Evolutionary conservation across 2,113 vertebrate genomes (phyloP), one percentile per base, ranked within the genome.

Genomic region (Myotis brandtii): DNA sequence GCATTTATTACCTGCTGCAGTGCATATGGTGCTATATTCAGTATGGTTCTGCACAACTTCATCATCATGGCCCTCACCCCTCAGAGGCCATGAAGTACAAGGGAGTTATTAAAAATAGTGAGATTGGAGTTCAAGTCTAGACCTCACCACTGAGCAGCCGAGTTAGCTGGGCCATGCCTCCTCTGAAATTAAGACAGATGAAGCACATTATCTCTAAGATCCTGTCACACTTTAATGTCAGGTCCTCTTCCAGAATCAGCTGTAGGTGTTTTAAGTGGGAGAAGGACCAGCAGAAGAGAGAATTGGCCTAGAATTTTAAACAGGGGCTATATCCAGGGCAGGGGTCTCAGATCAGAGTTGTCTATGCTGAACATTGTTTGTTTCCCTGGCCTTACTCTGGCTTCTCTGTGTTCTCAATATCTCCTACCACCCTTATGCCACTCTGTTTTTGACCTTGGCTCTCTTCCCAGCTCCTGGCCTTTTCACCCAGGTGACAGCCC

Each of bases 1-100:
- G 56, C 91, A 94, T 91, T 95, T 96, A 96, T 96, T 92, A 93
- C 54, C 77, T 89, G 32, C 77, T 37, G 30, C 88, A 95, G 32
- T 95, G 69, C 82, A 83, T 37, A 85, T 79, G 95, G 50, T 77
- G 27, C 50, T 94, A 25, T 84, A 67, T 50, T 62, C 6, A 0
- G 50, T 67, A 89, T 54, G 59, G 73, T 43, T 89, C 86, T 52
- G 40, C n/a, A 50, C 32, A 90, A 32, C 23, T 70, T 76, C 25
- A 21, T 43, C 77, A 43, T 37, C 23, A 37, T 56, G 86, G 48
- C 34, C 23, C n/a, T 89, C 54, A 79, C 37, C 82, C 79, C 27
- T 9, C 7, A 9, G 79, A 89, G 34, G 17, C 25, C 14, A 23
- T 6, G 3, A 76, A 90, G 4, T 20, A 70, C 12, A 25, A 54